phyloP scores from a whole-genome alignment of 2,888 invertebrate species.

The Patella pellucida region DNA sequence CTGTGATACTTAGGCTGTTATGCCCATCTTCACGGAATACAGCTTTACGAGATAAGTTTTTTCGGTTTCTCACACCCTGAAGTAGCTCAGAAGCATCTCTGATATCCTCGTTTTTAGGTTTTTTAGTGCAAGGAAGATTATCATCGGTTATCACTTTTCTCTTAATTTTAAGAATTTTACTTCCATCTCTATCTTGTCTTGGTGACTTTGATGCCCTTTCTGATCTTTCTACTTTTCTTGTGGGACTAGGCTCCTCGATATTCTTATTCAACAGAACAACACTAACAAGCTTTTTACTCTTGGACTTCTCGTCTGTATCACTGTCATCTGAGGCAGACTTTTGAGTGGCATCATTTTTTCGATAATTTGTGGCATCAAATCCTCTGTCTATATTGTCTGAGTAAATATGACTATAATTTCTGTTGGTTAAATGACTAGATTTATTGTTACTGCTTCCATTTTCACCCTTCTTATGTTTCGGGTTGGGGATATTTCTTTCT shows the following conservation, averaged over 20 bases:
- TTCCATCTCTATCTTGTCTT: neutral
- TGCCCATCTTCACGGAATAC: constrained; percentile 6
- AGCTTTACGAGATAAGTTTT: constrained; percentile 8
- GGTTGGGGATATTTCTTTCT: neutral
- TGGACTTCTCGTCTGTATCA: neutral
- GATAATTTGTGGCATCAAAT: constrained; percentile 3
- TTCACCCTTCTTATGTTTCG: neutral
- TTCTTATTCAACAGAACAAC: constrained; percentile 18
- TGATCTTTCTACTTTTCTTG: neutral
- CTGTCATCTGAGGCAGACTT: neutral
- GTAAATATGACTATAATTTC: neutral
- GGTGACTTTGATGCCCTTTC: constrained; percentile 15
- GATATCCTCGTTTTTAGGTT: neutral
- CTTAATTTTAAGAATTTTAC: neutral
- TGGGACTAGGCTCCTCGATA: neutral
- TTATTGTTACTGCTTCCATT: neutral
- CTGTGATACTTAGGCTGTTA: constrained; percentile 9
- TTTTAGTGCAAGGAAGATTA: neutral
- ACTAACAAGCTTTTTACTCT: constrained; percentile 25
- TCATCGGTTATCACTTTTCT: neutral
- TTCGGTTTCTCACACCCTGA: neutral
- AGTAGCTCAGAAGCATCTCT: neutral
- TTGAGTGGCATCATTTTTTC: neutral
- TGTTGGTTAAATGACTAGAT: neutral
- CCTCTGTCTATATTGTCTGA: constrained; percentile 6